Conservation (phyloP, 1,140 invertebrate species). For the Drosophila pectinifera region DNA sequence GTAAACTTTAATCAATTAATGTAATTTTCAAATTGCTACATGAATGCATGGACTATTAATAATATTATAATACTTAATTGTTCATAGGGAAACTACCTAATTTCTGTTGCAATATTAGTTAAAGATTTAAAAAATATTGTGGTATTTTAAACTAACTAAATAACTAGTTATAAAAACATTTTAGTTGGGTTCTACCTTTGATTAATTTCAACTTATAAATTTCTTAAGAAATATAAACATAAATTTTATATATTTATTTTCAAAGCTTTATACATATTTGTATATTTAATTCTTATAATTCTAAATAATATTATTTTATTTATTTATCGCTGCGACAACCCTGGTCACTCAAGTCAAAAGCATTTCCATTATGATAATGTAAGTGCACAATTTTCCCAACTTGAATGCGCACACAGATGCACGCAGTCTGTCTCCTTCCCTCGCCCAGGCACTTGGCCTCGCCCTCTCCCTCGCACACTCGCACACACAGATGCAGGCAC, state of each 20-base stretch:
- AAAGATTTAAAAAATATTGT: no score
- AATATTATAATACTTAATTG: no score
- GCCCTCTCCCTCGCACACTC: background rate
- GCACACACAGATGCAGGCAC: conserved; percentile 3
- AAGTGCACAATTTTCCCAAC: conserved; percentile 80
- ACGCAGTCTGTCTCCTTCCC: conserved; percentile 23
- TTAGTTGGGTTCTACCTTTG: no score
- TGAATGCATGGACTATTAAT: no score
- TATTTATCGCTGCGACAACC: conserved; percentile 39
- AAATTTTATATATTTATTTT: no score
- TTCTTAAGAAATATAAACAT: background rate
- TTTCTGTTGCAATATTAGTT: no score
- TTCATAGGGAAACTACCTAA: no score
- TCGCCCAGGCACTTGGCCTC: background rate
- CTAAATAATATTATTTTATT: background rate
- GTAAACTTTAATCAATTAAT: no score
- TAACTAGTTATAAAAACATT: no score
- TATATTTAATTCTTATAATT: background rate
- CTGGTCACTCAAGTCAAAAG: conserved; percentile 76
- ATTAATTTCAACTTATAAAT: no score
- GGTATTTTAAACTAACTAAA: no score
- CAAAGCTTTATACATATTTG: background rate
- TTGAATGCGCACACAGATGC: conserved; percentile 62
- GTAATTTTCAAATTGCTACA: no score
- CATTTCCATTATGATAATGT: conserved; percentile 83